Conservation (phyloP, 2,888 invertebrate genomes). For the Hydropsyche betteni region DNA sequence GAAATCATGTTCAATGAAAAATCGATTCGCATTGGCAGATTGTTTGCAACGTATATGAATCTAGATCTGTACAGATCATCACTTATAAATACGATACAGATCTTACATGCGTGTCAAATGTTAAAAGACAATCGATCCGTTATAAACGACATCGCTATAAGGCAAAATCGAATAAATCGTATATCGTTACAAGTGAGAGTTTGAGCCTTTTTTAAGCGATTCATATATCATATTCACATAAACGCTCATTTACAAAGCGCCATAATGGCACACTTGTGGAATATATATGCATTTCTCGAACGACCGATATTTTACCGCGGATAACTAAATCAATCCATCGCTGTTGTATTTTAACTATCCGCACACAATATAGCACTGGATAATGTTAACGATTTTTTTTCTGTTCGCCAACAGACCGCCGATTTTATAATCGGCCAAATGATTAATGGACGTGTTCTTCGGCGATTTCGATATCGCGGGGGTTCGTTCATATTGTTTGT, state of each 20-base stretch:
- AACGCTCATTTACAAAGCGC: slow-evolving; percentile 19
- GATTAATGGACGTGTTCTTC: slow-evolving; percentile 29
- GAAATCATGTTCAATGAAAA: no score
- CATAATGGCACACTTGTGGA: slow-evolving; percentile 3
- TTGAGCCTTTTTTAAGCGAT: not conserved
- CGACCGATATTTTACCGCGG: slow-evolving; percentile 18
- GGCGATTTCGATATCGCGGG: slow-evolving; percentile 22
- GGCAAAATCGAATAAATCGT: slow-evolving; percentile 12
- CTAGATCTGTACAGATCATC: no score
- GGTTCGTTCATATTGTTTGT: not conserved
- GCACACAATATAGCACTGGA: not conserved
- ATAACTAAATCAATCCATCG: slow-evolving; percentile 33
- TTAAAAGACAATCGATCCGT: not conserved
- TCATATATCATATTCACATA: not conserved
- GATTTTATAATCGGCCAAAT: slow-evolving; percentile 28
- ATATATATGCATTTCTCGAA: not conserved
- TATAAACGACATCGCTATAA: not conserved
- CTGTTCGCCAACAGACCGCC: not conserved
- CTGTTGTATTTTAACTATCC: not conserved
- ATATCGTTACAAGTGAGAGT: slow-evolving; percentile 5
- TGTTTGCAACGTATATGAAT: no score
- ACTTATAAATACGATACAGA: no score
- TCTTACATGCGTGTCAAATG: no score
- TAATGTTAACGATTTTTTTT: slow-evolving; percentile 5
- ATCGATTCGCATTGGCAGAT: no score